phyloP scores from a whole-genome alignment of 2,113 vertebrate genomes.

The Aspidoscelis tigris region DNA sequence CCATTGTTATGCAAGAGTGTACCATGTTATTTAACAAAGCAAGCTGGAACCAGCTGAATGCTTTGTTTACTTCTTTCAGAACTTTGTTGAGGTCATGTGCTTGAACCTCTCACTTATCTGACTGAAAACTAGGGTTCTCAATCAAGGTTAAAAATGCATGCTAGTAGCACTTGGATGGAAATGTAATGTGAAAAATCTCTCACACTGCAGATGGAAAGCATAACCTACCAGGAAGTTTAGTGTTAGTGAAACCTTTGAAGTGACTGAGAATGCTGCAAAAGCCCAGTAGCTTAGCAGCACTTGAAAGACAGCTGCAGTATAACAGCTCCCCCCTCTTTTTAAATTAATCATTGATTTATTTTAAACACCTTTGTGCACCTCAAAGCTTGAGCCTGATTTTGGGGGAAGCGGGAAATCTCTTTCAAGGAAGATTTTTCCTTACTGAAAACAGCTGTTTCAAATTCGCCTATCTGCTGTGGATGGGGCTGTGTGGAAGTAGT shows the following conservation, averaged over 20 bases:
- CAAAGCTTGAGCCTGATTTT: background rate
- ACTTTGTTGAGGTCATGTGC: background rate
- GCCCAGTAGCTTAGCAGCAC: background rate
- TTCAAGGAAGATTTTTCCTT: background rate
- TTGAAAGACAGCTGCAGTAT: background rate
- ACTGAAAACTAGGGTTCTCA: background rate
- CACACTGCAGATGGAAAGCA: background rate
- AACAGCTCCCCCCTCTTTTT: background rate
- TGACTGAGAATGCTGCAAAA: background rate
- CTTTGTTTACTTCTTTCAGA: slow-evolving; percentile 12
- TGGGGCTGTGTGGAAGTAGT: background rate
- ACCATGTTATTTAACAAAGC: background rate
- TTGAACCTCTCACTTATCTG: background rate
- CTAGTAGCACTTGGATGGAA: background rate
- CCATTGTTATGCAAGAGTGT: background rate
- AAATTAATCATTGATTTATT: background rate
- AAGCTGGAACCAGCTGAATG: background rate
- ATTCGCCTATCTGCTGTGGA: too few relatives aligned
- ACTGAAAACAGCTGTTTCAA: background rate
- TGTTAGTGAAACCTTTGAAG: background rate
- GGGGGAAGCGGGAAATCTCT: background rate
- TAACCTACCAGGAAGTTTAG: background rate
- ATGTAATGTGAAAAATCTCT: slow-evolving; percentile 16
- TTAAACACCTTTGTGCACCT: background rate
- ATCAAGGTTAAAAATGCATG: slow-evolving; percentile 11